Evolutionary conservation across 2,888 invertebrate species (phyloP).

Genomic region (Acrocyrtus sp.): DNA sequence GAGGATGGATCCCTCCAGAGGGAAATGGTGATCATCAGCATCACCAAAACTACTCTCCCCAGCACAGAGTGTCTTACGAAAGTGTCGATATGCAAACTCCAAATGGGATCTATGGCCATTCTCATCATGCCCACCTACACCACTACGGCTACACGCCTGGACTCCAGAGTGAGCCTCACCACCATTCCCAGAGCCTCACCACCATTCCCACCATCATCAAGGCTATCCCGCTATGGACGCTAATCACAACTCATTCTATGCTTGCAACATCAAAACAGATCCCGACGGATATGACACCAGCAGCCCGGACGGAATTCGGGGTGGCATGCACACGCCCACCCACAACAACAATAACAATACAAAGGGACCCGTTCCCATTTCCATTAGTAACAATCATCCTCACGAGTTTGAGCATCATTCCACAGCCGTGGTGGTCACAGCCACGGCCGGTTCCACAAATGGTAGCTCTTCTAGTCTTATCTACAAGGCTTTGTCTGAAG

Average conservation of each 20-base stretch:
- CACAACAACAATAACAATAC: slow-evolving; percentile 23
- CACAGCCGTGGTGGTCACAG: not conserved
- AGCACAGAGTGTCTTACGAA: slow-evolving; percentile 35
- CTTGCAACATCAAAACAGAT: slow-evolving; percentile 56
- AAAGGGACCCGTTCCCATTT: too few relatives aligned
- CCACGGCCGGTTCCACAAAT: too few relatives aligned
- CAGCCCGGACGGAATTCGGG: slow-evolving; percentile 17
- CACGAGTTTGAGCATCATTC: too few relatives aligned
- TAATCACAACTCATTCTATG: slow-evolving; percentile 61
- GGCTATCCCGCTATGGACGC: slow-evolving; percentile 59
- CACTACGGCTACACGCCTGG: slow-evolving; percentile 51
- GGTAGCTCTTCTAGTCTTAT: slow-evolving; percentile 63
- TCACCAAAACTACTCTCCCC: slow-evolving; percentile 37
- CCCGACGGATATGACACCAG: slow-evolving; percentile 23
- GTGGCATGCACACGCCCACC: slow-evolving; percentile 34
- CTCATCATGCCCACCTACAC: slow-evolving; percentile 39
- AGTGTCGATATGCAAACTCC: slow-evolving; percentile 5
- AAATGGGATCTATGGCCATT: slow-evolving; percentile 39
- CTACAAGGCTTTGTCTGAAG: slow-evolving; percentile 62
- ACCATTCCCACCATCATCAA: too few relatives aligned
- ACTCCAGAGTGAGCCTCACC: slow-evolving; percentile 14
- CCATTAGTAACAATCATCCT: slow-evolving; percentile 2
- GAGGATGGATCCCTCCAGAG: slow-evolving; percentile 19
- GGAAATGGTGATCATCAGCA: slow-evolving; percentile 26
- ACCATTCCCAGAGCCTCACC: slow-evolving; percentile 24